phyloP scores from a whole-genome alignment of 2,888 invertebrate genomes.

The Dryobota labecula region DNA sequence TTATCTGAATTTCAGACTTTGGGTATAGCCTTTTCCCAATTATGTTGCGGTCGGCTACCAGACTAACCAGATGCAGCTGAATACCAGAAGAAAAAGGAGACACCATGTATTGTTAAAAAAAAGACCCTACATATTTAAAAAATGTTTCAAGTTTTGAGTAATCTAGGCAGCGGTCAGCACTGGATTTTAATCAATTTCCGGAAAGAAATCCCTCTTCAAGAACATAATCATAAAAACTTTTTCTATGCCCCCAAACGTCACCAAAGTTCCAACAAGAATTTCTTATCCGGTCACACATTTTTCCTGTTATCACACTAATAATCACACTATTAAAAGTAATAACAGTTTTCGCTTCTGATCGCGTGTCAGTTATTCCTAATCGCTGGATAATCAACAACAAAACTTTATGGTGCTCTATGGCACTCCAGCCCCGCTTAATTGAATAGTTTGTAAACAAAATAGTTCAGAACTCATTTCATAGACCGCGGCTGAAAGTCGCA shows the following conservation, averaged over 20 bases:
- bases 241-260: slow-evolving; percentile 13
- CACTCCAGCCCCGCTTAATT: slow-evolving; percentile 72
- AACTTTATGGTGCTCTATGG: slow-evolving; percentile 47
- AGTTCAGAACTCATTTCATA: slow-evolving; percentile 68
- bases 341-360: slow-evolving; percentile 47
- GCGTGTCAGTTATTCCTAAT: slow-evolving; percentile 64
- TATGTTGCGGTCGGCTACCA: too few relatives aligned
- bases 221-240: slow-evolving; percentile 36
- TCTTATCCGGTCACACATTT: slow-evolving; percentile 25
- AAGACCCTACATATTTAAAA: too few relatives aligned
- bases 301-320: slow-evolving; percentile 38
- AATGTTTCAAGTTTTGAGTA: too few relatives aligned
- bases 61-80: too few relatives aligned
- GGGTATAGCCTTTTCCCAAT: too few relatives aligned
- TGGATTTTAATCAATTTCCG: neutral
- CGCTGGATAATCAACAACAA: slow-evolving; percentile 68
- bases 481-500: slow-evolving; percentile 61
- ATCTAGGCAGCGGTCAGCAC: too few relatives aligned
- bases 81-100: too few relatives aligned
- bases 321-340: slow-evolving; percentile 39
- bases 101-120: too few relatives aligned
- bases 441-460: slow-evolving; percentile 81
- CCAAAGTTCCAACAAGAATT: slow-evolving; percentile 29
- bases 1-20: too few relatives aligned
- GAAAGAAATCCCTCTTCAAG: neutral